Evolutionary conservation across 2,888 invertebrate genomes (phyloP).

Genomic region (Phorcus lineatus): DNA sequence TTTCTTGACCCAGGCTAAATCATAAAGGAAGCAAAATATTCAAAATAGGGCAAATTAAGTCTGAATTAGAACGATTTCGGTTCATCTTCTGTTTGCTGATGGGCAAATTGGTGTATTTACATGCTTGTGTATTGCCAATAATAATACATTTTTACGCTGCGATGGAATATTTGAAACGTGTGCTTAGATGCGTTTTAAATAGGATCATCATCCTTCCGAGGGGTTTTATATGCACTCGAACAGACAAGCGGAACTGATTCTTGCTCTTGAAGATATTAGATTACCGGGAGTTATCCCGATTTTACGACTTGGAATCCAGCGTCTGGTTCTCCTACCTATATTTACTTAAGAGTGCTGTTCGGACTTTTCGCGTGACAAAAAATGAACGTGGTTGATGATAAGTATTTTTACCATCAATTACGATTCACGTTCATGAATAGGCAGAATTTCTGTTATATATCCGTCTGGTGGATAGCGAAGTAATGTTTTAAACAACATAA

Average conservation of each 20-base stretch:
- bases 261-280: background rate
- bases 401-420: no score
- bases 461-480: no score
- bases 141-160: background rate
- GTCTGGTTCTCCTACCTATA: no score
- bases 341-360: no score
- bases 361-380: no score
- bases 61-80: conserved; percentile 1
- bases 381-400: no score
- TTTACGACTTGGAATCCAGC: no score
- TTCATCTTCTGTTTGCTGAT: conserved; percentile 10
- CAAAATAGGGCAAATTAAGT: conserved; percentile 11
- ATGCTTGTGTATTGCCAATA: conserved; percentile 14
- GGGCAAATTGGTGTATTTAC: conserved; percentile 16
- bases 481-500: no score
- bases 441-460: no score
- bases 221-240: background rate
- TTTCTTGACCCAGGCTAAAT: conserved; percentile 13
- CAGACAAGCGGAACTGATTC: background rate
- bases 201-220: background rate
- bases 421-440: no score
- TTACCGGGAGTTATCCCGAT: background rate
- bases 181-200: background rate
- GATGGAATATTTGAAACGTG: conserved; percentile 18
- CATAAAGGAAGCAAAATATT: conserved; percentile 20